Base-by-base conservation (phyloP, 2,888 invertebrate genomes). In the Tenthredo mesomela region DNA sequence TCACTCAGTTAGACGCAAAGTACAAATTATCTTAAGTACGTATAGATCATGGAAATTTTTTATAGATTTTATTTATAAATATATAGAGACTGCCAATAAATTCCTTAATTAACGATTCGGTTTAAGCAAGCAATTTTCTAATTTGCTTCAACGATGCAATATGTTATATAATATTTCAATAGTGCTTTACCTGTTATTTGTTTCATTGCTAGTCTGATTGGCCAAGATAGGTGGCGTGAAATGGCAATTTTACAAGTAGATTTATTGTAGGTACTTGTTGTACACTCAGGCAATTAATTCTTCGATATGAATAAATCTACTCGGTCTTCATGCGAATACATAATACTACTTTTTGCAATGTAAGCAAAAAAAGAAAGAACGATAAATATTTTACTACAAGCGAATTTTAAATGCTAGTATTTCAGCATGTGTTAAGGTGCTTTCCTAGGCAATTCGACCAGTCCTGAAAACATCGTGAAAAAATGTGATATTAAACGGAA, bases 271-370 rank as follows among this genome's bases (percentile, higher is more conserved):
- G 21, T 29, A 40, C 29, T 54, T 77, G n/a, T 54, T 77, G n/a
- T n/a, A 77, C 29, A 6, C 29, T n/a, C 25, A 12, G 50, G 54
- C 77, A 54, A 77, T 77, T 54, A 54, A 77, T 77, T 77, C 77
- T 77, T 54, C 77, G 50, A 50, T 54, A 29, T 25, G 12, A 54
- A 7, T 33, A 33, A 4, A 47, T 47, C 33, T 33, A 29, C 73
- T 70, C 43, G 43, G 10, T 25, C 21, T 25, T 40, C 25, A 1
- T 40, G 25, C 18, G 15, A 67, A 7, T 6, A 67, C 1, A 67
- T 33, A 33, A 0, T 33, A 15, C 67, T 6, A 18, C n/a, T 50
- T 18, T 54, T 18, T n/a, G n/a, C 54, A 54, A 40, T n/a, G 5
- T 47, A 15, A 25, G 10, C 12, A 75, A 10, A 25, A 40, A 40